These are phyloP conservation scores for Leucophenga varia DNA, from an alignment of 1,140 invertebrate species.

Conservation along the genomic window DNA sequence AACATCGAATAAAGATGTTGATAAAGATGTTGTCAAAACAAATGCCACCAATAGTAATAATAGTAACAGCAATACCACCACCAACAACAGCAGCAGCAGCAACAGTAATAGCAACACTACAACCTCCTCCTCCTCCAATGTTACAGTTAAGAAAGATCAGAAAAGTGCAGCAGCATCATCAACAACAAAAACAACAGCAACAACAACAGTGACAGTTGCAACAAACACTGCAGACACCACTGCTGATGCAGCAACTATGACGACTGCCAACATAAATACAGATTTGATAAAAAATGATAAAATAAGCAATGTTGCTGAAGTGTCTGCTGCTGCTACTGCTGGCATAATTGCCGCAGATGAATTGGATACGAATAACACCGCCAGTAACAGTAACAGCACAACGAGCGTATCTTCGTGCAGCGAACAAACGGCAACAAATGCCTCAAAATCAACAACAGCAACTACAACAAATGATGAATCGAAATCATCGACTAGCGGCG, in stretches of 20 bases:
- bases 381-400: conserved; percentile 20
- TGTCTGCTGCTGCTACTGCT: neutral
- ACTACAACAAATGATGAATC: neutral
- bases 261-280: too few relatives aligned
- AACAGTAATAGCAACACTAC: too few relatives aligned
- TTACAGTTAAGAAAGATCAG: too few relatives aligned
- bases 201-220: too few relatives aligned
- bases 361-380: conserved; percentile 36
- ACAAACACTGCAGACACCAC: too few relatives aligned
- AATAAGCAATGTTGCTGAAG: neutral
- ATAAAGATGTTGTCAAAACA: too few relatives aligned
- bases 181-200: too few relatives aligned
- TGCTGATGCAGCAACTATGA: too few relatives aligned
- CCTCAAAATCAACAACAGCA: neutral
- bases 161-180: too few relatives aligned
- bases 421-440: neutral
- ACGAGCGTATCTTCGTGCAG: neutral
- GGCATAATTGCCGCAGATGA: conserved; percentile 39
- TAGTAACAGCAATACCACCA: neutral
- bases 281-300: too few relatives aligned
- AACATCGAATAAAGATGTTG: conserved; percentile 1
- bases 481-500: neutral
- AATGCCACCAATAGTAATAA: neutral
- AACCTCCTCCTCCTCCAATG: too few relatives aligned
- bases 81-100: conserved; percentile 1